A percentile compares a stretch with the other conserved stretches of the same genome.
phyloP scores from a whole-genome alignment of 2,888 invertebrate species.

The Drosophila barbarae region DNA sequence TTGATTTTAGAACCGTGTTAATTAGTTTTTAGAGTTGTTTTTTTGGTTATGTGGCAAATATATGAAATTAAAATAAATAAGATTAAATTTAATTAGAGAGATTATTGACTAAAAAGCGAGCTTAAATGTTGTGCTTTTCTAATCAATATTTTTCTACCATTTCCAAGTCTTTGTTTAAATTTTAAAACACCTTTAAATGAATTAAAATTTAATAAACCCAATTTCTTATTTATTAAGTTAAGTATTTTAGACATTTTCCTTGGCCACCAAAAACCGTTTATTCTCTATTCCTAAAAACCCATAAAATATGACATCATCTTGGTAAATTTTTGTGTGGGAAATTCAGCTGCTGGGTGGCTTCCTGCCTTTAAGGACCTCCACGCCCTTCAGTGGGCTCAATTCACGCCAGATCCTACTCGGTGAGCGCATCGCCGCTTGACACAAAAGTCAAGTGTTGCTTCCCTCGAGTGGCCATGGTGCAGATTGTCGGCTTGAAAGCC shows the following conservation, averaged over 20 bases:
- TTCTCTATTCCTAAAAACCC: neutral
- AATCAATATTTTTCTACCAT: neutral
- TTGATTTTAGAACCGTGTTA: neutral
- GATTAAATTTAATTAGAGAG: neutral
- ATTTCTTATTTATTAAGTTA: too few relatives aligned
- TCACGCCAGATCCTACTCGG: conserved; percentile 30
- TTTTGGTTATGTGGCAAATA: neutral
- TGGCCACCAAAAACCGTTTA: neutral
- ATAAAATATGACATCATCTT: conserved; percentile 33
- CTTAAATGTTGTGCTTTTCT: neutral
- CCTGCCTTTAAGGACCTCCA: conserved; percentile 35
- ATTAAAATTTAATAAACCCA: too few relatives aligned
- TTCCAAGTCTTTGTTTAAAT: too few relatives aligned
- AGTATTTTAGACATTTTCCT: neutral
- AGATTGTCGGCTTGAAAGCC: conserved; percentile 43
- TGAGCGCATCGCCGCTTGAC: conserved; percentile 57
- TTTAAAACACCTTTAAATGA: too few relatives aligned
- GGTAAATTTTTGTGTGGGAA: conserved; percentile 30
- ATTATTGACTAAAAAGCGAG: neutral
- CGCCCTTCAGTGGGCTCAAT: conserved; percentile 42
- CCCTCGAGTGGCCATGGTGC: conserved; percentile 61
- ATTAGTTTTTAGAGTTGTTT: neutral
- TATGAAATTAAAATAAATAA: neutral
- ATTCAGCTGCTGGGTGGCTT: conserved; percentile 6
- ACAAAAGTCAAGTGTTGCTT: conserved; percentile 72